These are phyloP conservation scores for Drosophila aldrichi DNA, from an alignment of 2,888 invertebrate species.

Conservation along the genomic window DNA sequence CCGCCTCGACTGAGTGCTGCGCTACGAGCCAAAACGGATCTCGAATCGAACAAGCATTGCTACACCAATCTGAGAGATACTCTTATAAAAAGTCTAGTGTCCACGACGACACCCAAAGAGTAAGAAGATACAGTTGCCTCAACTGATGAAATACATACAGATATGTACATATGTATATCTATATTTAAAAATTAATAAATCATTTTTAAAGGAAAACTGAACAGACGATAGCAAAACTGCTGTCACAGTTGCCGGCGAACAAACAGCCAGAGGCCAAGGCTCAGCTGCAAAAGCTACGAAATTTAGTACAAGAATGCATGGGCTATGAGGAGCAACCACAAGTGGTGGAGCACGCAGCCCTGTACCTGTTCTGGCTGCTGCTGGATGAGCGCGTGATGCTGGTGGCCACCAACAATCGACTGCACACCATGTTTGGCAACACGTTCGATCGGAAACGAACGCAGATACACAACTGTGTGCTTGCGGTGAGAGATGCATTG, in stretches of 20 bases:
- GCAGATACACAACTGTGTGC: slow-evolving; percentile 88
- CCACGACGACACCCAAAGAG: slow-evolving; percentile 60
- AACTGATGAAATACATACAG: slow-evolving; percentile 34
- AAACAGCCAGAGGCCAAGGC: slow-evolving; percentile 70
- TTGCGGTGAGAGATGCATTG: slow-evolving; percentile 85
- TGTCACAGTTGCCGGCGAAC: slow-evolving; percentile 62
- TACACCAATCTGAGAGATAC: slow-evolving; percentile 35
- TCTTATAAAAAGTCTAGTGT: slow-evolving; percentile 10
- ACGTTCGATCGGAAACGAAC: slow-evolving; percentile 86
- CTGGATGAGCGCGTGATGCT: slow-evolving; percentile 87
- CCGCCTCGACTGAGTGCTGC: slow-evolving; percentile 89
- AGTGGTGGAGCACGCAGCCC: slow-evolving; percentile 88
- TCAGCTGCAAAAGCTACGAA: slow-evolving; percentile 82
- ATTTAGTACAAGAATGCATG: slow-evolving; percentile 85
- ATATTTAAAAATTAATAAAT: background rate
- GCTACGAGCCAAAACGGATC: slow-evolving; percentile 88
- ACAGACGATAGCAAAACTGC: slow-evolving; percentile 69
- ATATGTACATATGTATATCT: no score
- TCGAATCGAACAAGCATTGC: slow-evolving; percentile 84
- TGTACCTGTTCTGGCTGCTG: slow-evolving; percentile 88
- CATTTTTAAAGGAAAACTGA: slow-evolving; percentile 44
- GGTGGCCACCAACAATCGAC: slow-evolving; percentile 87
- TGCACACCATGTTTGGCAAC: slow-evolving; percentile 88
- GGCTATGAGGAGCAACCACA: slow-evolving; percentile 87
- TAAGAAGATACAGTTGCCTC: slow-evolving; percentile 60